These are phyloP conservation scores for Tragopan temminckii DNA, from an alignment of 2,797 vertebrate genomes.

Conservation along the genomic window DNA sequence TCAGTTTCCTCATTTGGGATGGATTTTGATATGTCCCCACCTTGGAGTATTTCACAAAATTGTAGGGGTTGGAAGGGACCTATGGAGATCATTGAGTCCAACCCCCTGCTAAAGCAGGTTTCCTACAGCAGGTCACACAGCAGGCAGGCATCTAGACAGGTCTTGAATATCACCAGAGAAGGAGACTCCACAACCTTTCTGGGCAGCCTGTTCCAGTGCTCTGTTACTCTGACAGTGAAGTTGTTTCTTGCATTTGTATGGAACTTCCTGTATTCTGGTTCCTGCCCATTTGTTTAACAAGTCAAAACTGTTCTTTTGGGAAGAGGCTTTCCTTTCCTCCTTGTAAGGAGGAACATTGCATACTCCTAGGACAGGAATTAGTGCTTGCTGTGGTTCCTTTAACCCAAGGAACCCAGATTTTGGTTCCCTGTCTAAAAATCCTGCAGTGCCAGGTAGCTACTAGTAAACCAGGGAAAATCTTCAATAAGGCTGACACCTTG, in stretches of 20 bases:
- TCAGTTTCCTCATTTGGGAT: not conserved
- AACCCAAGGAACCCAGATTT: not conserved
- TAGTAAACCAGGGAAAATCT: not conserved
- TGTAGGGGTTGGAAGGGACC: not conserved
- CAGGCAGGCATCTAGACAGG: too few species aligned
- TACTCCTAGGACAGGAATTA: not conserved
- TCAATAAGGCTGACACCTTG: not conserved
- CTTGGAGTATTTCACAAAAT: not conserved
- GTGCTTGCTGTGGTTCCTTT: not conserved
- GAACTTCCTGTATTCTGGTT: too few species aligned
- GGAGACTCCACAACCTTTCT: too few species aligned
- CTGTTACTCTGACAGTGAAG: too few species aligned
- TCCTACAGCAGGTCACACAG: too few species aligned
- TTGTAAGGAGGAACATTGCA: not conserved
- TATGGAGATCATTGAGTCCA: not conserved
- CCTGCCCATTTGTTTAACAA: too few species aligned
- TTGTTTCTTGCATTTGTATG: too few species aligned
- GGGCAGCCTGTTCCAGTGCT: too few species aligned
- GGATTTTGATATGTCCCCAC: not conserved
- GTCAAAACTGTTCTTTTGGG: too few species aligned
- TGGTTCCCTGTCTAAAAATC: not conserved
- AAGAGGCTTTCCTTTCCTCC: not conserved
- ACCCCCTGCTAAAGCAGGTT: too few species aligned
- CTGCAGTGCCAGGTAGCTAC: not conserved
- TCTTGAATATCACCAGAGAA: too few species aligned